Base-by-base conservation (phyloP, 1,140 invertebrate genomes). In the Diachasma alloeum region DNA sequence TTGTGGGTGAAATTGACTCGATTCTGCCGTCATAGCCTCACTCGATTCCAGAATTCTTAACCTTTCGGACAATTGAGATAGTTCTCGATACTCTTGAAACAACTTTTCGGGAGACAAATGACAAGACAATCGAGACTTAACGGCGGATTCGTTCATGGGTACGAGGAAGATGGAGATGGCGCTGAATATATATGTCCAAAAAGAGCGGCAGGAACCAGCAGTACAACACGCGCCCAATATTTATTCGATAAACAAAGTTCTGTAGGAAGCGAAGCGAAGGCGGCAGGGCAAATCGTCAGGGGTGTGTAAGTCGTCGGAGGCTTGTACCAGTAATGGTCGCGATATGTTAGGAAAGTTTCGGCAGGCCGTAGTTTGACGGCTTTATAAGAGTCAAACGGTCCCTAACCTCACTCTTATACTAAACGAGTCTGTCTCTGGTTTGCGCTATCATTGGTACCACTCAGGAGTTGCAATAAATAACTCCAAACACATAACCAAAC, bases 231-330 rank as follows among this genome's bases (percentile, higher is more conserved):
- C 22, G 8, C 59, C 6, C 81, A 79, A 87, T 85, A 87, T 85
- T 86, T 86, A 86, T 86, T 85, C 81, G 82, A 85, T 85, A 86
- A 86, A 85, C 81, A 87, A 86, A 86, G 83, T 87, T 87, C 75
- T 78, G 81, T 76, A 84, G 76, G 79, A 78, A 81, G 79, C 80
- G 77, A 71, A 44, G 19, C 48, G 22, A 48, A 48, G 46, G 46
- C 46, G 17, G 70, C 17, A 53, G 44, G 17, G 59, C 26, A 70
- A 74, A 70, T n/a, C 72, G 59, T 56, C 68, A 36, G 13, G 72
- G 59, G 71, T 66, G 70, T 76, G 59, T 79, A 78, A 78, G 81
- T 85, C 80, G 81, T 84, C 82, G 79, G 81, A 85, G 85, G 81
- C 81, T 86, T 84, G 82, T 86, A 85, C 86, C 82, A 78, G 81